A percentile compares a stretch with the other conserved stretches of the same genome.
phyloP scores from a whole-genome alignment of 2,888 invertebrate genomes.

The Crioceris asparagi region DNA sequence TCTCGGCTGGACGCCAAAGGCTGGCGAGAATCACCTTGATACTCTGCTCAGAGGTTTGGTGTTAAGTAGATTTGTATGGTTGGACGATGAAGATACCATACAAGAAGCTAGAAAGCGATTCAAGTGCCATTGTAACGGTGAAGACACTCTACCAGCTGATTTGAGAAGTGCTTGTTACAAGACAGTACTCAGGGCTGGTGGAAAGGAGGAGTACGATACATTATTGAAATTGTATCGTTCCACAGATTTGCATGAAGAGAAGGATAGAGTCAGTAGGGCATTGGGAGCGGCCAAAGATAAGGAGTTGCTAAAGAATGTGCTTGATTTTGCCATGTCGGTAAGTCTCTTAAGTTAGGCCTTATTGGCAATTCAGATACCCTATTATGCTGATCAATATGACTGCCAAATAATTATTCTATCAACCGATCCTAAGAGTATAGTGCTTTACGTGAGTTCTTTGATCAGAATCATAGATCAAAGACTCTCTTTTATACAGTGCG shows the following conservation, averaged over 20 bases:
- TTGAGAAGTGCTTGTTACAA: constrained; percentile 76
- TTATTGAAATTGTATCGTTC: constrained; percentile 73
- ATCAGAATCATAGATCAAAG: too few relatives aligned
- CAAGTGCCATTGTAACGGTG: constrained; percentile 44
- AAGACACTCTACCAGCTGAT: constrained; percentile 58
- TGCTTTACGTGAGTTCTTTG: too few relatives aligned
- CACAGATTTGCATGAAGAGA: constrained; percentile 86
- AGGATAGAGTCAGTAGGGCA: constrained; percentile 77
- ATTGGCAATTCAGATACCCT: too few relatives aligned
- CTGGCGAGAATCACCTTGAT: constrained; percentile 77
- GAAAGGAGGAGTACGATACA: constrained; percentile 59
- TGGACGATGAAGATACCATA: constrained; percentile 68
- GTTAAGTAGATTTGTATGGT: constrained; percentile 68
- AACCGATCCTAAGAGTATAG: too few relatives aligned
- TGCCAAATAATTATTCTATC: too few relatives aligned
- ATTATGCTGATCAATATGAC: too few relatives aligned
- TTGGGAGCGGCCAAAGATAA: constrained; percentile 71
- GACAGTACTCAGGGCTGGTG: constrained; percentile 64
- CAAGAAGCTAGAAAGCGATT: constrained; percentile 54
- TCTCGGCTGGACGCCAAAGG: constrained; percentile 73
- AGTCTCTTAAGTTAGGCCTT: too few relatives aligned
- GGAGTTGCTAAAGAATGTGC: constrained; percentile 58
- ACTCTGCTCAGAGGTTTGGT: constrained; percentile 78
- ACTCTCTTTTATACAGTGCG: too few relatives aligned
- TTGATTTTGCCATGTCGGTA: constrained; percentile 74